phyloP scores from a whole-genome alignment of 2,113 vertebrate species.

The Hydrochoerus hydrochaeris region DNA sequence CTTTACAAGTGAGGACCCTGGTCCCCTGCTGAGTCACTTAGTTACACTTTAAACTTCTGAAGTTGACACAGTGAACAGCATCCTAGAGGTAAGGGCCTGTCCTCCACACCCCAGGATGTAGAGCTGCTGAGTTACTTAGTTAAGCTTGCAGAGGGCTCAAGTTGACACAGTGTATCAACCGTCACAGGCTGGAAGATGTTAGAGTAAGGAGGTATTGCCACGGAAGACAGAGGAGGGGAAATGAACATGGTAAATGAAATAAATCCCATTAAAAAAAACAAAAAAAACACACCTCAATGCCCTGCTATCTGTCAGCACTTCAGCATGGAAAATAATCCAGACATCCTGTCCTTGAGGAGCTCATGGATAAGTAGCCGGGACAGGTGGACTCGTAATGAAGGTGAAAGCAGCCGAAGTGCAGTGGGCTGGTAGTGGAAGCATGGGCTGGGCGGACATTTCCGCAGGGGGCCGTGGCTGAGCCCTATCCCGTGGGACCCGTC shows the following conservation, averaged over 20 bases:
- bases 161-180: too few species aligned
- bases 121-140: too few species aligned
- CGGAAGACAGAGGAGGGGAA: not conserved
- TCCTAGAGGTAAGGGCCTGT: too few species aligned
- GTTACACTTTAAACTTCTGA: too few species aligned
- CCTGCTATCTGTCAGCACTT: not conserved
- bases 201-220: not conserved
- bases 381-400: not conserved
- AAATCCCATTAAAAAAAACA: not conserved
- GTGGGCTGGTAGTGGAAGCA: fast-evolving
- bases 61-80: too few species aligned
- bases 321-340: not conserved
- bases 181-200: not conserved
- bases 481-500: not conserved
- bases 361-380: not conserved
- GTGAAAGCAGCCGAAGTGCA: not conserved
- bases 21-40: too few species aligned
- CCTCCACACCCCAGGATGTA: too few species aligned
- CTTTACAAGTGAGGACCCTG: too few species aligned
- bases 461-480: not conserved
- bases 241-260: not conserved
- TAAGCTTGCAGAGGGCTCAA: too few species aligned
- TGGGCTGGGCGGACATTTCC: not conserved
- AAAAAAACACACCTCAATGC: not conserved
- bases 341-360: not conserved